These are phyloP conservation scores for Drepana arcuata DNA, from an alignment of 1,140 invertebrate species.

Conservation along the genomic window DNA sequence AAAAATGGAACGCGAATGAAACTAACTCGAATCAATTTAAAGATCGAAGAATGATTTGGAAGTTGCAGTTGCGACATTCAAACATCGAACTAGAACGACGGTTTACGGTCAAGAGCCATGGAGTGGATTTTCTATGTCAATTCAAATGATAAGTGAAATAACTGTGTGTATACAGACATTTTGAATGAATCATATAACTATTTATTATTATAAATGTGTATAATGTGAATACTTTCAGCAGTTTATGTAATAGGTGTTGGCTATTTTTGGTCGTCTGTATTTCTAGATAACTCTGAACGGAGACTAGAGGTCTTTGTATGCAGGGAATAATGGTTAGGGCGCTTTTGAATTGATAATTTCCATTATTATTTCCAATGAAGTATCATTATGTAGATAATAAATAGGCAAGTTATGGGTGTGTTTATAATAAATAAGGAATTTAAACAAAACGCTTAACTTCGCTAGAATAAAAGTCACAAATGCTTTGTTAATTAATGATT, in stretches of 20 bases:
- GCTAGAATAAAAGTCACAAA: too few relatives aligned
- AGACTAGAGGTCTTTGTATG: constrained; percentile 4
- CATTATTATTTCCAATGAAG: constrained; percentile 6
- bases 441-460: too few relatives aligned
- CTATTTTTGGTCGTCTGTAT: constrained; percentile 13
- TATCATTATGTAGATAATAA: constrained; percentile 10
- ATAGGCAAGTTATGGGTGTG: constrained; percentile 11
- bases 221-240: constrained; percentile 19
- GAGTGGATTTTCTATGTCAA: constrained; percentile 9
- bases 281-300: constrained; percentile 6
- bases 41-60: neutral
- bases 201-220: too few relatives aligned
- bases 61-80: constrained; percentile 3
- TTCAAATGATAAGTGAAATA: constrained; percentile 12
- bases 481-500: too few relatives aligned
- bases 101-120: too few relatives aligned
- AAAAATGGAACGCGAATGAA: constrained; percentile 3
- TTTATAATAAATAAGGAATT: constrained; percentile 10
- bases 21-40: neutral
- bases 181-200: constrained; percentile 12
- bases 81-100: neutral
- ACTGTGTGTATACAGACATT: constrained; percentile 12
- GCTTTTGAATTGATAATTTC: constrained; percentile 6
- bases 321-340: constrained; percentile 11
- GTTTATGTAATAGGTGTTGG: constrained; percentile 14